phyloP scores from a whole-genome alignment of 2,888 invertebrate species.

The Dynastes grantii region DNA sequence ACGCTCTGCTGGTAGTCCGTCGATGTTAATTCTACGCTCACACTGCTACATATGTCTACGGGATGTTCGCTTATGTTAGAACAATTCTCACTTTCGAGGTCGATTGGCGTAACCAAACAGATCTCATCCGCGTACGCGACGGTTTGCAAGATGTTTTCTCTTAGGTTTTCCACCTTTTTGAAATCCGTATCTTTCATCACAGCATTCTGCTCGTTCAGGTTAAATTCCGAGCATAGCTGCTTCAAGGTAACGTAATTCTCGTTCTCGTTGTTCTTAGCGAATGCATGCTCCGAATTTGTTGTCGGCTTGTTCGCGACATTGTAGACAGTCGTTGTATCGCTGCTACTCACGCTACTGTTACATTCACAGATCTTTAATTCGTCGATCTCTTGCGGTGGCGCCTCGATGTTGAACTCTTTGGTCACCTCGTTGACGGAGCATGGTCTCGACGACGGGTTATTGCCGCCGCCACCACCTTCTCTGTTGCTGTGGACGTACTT shows the following conservation, averaged over 20 bases:
- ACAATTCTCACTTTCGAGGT: slow-evolving; percentile 69
- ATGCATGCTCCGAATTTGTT: slow-evolving; percentile 52
- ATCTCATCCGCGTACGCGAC: slow-evolving; percentile 70
- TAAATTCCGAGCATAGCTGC: slow-evolving; percentile 67
- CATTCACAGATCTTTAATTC: slow-evolving; percentile 63
- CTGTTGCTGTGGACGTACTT: slow-evolving; percentile 79
- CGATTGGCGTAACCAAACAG: slow-evolving; percentile 69
- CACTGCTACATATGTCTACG: slow-evolving; percentile 68
- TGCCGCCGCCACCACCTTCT: slow-evolving; percentile 64
- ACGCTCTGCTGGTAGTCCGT: slow-evolving; percentile 61
- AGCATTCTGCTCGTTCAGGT: slow-evolving; percentile 63
- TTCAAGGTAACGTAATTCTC: slow-evolving; percentile 70
- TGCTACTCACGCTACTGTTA: slow-evolving; percentile 48
- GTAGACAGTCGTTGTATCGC: background rate
- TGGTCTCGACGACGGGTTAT: slow-evolving; percentile 68
- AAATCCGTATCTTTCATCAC: slow-evolving; percentile 51
- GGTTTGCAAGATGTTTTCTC: slow-evolving; percentile 60
- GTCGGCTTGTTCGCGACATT: slow-evolving; percentile 58
- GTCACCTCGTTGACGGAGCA: slow-evolving; percentile 70
- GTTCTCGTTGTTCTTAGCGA: slow-evolving; percentile 58
- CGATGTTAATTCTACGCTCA: slow-evolving; percentile 64
- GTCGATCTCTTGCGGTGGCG: slow-evolving; percentile 70
- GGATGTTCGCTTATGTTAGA: slow-evolving; percentile 67
- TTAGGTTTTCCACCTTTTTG: slow-evolving; percentile 48
- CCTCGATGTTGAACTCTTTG: slow-evolving; percentile 73